Base-by-base conservation (phyloP, 30 jellyfish, hydroid and myxozoan species). In the Catostylus mosaicus region DNA sequence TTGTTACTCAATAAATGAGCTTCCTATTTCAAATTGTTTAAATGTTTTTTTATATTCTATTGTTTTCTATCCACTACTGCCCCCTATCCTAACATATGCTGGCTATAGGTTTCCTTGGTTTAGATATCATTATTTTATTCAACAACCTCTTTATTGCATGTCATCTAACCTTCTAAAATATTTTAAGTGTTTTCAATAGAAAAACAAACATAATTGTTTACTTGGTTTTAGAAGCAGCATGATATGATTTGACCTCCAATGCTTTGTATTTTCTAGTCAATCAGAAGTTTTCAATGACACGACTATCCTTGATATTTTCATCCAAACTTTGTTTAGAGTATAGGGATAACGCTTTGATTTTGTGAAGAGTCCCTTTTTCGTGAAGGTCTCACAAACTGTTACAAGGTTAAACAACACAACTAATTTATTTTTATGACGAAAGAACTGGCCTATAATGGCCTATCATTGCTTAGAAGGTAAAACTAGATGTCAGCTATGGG, bases 121-220 rank as follows among this genome's bases (percentile, higher is more conserved):
- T 43, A 43, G 54, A 43, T 43, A 43, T 6, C 16, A 6, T 43
- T 43, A 43, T 16, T 4, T 6, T 50, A 16, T 50, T 16, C 20
- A 10, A 23, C 24, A 9, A 4, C 63, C 61, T 60, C 54, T 10
- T 30, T 63, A 23, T 22, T 18, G 45, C 30, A 66, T 68, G 80
- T 68, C 80, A 68, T 29, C 35, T 68, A 24, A 68, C 80, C 64
- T 68, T n/a, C 64, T 33, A 18, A 5, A 36, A 38, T 23, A 38
- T 43, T 33, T 68, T 23, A 38, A 34, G 22, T 35, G 37, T 19
- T 68, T 6, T 18, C 54, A 30, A 46, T n/a, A 30, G 61, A 37
- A 68, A 18, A 43, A 37, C 59, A 46, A 43, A 12, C 24, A 33
- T 19, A 11, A 35, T 26, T 46, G 11, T 33, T 12, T 26, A 30